Conservation (phyloP, 2,888 invertebrate genomes). For the Amorpha juglandis region DNA sequence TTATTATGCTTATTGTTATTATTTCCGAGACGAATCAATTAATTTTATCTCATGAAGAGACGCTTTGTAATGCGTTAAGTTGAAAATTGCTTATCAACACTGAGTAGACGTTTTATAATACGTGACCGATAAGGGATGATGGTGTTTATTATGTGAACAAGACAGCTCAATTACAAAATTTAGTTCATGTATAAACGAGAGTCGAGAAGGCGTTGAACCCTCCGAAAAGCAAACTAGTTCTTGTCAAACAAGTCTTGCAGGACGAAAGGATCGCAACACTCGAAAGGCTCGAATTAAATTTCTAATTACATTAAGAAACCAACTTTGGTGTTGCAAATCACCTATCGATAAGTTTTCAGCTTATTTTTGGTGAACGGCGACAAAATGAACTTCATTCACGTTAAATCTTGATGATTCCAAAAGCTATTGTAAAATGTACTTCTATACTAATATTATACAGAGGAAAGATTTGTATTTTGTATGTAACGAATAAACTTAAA, state of each 20-base stretch:
- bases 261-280: constrained; percentile 43
- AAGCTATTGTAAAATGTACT: not conserved
- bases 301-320: constrained; percentile 21
- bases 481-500: no score
- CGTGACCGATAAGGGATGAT: constrained; percentile 46
- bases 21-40: constrained; percentile 27
- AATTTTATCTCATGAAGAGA: constrained; percentile 37
- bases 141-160: constrained; percentile 35
- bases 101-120: constrained; percentile 27
- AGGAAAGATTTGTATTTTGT: no score
- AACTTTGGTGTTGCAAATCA: not conserved
- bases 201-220: constrained; percentile 68
- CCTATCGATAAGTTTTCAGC: no score
- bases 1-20: not conserved
- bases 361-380: no score
- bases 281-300: constrained; percentile 14
- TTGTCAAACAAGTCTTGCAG: constrained; percentile 57
- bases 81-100: constrained; percentile 47
- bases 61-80: constrained; percentile 37
- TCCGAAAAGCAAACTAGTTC: constrained; percentile 73
- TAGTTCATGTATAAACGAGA: constrained; percentile 34
- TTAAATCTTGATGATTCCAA: no score
- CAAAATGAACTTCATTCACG: no score
- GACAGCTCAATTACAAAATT: constrained; percentile 33
- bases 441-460: no score